Conservation (phyloP, 2,113 vertebrate species). For the Merops nubicus region DNA sequence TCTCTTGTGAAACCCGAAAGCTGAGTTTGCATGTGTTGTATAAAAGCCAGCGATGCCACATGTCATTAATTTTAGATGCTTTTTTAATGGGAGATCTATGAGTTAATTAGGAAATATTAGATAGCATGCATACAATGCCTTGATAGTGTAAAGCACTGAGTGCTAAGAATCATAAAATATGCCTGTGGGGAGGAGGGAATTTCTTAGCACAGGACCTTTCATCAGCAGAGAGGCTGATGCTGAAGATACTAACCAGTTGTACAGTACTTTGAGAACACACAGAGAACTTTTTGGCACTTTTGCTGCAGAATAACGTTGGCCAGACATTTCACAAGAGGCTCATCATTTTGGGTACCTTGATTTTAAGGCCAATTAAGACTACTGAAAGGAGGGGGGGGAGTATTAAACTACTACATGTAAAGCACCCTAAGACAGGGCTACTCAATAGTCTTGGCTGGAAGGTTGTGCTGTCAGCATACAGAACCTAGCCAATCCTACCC, state of each 20-base stretch:
- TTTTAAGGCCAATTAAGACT: constrained; percentile 15
- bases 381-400: neutral
- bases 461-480: neutral
- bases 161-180: constrained; percentile 50
- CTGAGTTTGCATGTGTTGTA: constrained; percentile 43
- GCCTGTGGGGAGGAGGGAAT: neutral
- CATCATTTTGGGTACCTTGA: neutral
- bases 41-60: constrained; percentile 16
- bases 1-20: neutral
- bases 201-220: constrained; percentile 22
- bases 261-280: neutral
- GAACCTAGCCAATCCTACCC: neutral
- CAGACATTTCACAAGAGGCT: constrained; percentile 32
- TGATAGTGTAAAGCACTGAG: constrained; percentile 58
- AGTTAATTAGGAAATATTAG: constrained; percentile 59
- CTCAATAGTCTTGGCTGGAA: neutral
- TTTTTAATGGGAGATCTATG: constrained; percentile 42
- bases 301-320: neutral
- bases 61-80: constrained; percentile 53
- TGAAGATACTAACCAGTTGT: neutral
- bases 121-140: constrained; percentile 46
- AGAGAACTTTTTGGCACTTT: neutral
- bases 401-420: neutral
- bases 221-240: neutral
- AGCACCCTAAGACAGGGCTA: neutral